Conservation (phyloP, 1,140 invertebrate genomes). For the Drosophila neocordata region DNA sequence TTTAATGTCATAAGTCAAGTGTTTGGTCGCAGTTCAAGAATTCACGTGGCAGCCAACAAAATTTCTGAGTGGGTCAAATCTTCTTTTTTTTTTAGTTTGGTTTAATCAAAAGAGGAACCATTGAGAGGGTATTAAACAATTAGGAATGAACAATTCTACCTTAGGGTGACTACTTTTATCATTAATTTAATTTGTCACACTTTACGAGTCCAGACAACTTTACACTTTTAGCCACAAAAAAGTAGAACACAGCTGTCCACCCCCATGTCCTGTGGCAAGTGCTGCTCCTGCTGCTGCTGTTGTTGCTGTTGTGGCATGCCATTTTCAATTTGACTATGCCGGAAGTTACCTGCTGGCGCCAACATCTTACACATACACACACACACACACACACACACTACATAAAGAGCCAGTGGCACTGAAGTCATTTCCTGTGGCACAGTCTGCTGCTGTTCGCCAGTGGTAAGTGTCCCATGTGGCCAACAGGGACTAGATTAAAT, state of each 20-base stretch:
- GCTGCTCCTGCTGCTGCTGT: neutral
- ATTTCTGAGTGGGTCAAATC: conserved; percentile 2
- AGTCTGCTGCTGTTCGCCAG: conserved; percentile 36
- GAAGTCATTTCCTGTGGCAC: conserved; percentile 73
- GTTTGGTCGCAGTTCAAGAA: conserved; percentile 66
- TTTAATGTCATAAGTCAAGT: conserved; percentile 77
- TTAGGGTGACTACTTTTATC: conserved; percentile 67
- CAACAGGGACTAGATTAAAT: conserved; percentile 80
- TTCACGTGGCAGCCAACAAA: conserved; percentile 34
- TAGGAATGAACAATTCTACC: conserved; percentile 59
- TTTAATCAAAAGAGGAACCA: conserved; percentile 49
- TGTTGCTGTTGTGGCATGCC: conserved; percentile 39
- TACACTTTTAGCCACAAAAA: conserved; percentile 74
- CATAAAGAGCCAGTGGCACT: conserved; percentile 43
- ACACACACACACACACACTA: neutral
- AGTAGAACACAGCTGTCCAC: conserved; percentile 66
- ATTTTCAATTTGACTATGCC: conserved; percentile 79
- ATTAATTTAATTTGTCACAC: conserved; percentile 83
- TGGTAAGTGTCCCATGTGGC: conserved; percentile 81
- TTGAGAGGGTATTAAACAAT: conserved; percentile 77
- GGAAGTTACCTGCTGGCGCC: conserved; percentile 82
- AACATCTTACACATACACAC: conserved; percentile 50
- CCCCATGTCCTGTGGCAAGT: neutral
- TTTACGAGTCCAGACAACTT: conserved; percentile 76
- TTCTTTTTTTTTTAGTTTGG: neutral